Conservation (phyloP, 2,888 invertebrate genomes). For the Metacarcinus magister region DNA sequence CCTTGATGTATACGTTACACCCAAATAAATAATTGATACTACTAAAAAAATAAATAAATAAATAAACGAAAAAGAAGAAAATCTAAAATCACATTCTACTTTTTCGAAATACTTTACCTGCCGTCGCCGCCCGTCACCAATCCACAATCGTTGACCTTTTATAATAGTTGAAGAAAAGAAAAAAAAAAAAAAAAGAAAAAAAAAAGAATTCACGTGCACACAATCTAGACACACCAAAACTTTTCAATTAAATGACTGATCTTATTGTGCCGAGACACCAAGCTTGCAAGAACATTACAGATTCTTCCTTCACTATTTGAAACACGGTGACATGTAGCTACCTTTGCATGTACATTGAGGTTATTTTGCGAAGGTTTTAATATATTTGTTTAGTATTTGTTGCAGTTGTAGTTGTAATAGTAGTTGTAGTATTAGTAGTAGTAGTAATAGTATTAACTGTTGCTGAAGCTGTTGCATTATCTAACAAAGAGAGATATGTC, state of each 20-base stretch:
- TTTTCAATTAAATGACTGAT: background rate
- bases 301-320: background rate
- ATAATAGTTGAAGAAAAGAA: too few species aligned
- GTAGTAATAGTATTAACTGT: background rate
- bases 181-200: too few species aligned
- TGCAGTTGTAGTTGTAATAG: background rate
- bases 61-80: background rate
- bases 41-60: background rate
- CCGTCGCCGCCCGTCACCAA: background rate
- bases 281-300: background rate
- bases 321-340: background rate
- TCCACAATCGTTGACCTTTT: too few species aligned
- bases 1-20: too few species aligned
- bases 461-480: background rate
- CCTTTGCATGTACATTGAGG: background rate
- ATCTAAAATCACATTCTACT: too few species aligned
- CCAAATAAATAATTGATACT: background rate
- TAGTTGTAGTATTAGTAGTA: background rate
- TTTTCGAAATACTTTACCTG: background rate
- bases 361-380: too few species aligned
- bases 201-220: background rate
- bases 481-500: too few species aligned
- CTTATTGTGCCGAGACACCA: background rate
- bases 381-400: background rate
- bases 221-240: background rate